Base-by-base conservation (phyloP, 2,113 vertebrate genomes). In the Hypomesus transpacificus region DNA sequence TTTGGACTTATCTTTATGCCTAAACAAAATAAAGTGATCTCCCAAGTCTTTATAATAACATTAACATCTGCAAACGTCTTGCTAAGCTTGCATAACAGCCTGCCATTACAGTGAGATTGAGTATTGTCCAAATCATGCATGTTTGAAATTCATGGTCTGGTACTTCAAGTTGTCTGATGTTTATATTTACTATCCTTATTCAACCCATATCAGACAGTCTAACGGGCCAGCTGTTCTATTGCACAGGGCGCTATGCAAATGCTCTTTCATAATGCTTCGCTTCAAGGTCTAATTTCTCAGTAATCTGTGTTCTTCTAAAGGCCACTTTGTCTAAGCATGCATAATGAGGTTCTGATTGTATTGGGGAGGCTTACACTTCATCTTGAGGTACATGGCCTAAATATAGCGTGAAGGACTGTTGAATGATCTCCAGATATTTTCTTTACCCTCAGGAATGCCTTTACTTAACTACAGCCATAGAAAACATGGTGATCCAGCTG, bases 201-300 rank as follows among this genome's bases (percentile, higher is more conserved):
- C n/a, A 18, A 65, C 68, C 73, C 14, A 3, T 60, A 58, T 78
- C 79, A 66, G 24, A 71, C 59, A 64, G 71, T 68, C 53, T 59
- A 16, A 60, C 9, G 76, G 70, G 69, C 75, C 84, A 84, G 84
- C 82, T 77, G 75, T 75, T 67, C 59, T 76, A 26, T 66, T 53
- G 26, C 73, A 81, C 74, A 81, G 71, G 67, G 71, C 2, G n/a
- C 20, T 28, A 21, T 61, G 21, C 77, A 80, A 70, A 84, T 90
- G 90, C 74, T 85, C 69, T 90, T 91, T 87, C 78, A 86, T 88
- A 90, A 88, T 69, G 66, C 75, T 69, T 85, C 72, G 80, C 86
- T 87, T 85, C 83, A 71, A 68, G 60, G 70, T 68, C 57, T 72
- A 74, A 76, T 70, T 46, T 46, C 39, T 46, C 39, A 46, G 9